Evolutionary conservation across 2,797 vertebrate species (phyloP), one percentile per base, ranked within the genome.

Genomic region (Rhinichthys osculus): DNA sequence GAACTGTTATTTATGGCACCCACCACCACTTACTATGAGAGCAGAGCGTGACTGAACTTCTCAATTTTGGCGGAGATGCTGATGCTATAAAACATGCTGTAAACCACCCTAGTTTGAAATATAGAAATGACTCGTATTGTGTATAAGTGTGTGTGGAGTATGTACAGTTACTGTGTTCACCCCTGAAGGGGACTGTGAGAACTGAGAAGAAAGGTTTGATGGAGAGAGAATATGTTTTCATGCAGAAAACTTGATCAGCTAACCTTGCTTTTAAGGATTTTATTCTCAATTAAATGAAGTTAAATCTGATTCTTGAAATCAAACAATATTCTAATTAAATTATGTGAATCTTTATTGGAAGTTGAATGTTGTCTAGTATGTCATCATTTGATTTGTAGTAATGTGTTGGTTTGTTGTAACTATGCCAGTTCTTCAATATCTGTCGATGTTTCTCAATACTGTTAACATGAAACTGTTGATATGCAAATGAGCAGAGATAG

Each of bases 31-130:
- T 62, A 64, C 54, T 47, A n/a, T 74, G 10, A 83, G 19, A 35
- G 16, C 47, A 78, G 35, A 79, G 78, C 17, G 17, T 88, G 89
- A 88, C 67, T 90, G 82, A 91, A 87, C 71, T 83, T 72, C 86
- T 85, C 81, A 84, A 74, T 86, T 88, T 88, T 78, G 87, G 21
- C 8, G 27, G 78, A 57, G 66, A 82, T 40, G 81, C 62, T 71
- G 80, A 72, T 87, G 82, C 83, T 44, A 67, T 33, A 79, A 82
- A 85, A 83, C 19, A 82, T 64, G 62, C 50, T 44, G 64, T 47
- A 74, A 89, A 78, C n/a, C 74, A 66, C 47, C 54, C 21, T 47
- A 38, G 77, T 74, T 47, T 66, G 47, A 76, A 44, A 81, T 66
- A 77, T 79, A 30, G 42, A 42, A 59, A 86, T 69, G 42, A 84